phyloP scores from a whole-genome alignment of 2,888 invertebrate genomes.

The Drosophila mayaguana region DNA sequence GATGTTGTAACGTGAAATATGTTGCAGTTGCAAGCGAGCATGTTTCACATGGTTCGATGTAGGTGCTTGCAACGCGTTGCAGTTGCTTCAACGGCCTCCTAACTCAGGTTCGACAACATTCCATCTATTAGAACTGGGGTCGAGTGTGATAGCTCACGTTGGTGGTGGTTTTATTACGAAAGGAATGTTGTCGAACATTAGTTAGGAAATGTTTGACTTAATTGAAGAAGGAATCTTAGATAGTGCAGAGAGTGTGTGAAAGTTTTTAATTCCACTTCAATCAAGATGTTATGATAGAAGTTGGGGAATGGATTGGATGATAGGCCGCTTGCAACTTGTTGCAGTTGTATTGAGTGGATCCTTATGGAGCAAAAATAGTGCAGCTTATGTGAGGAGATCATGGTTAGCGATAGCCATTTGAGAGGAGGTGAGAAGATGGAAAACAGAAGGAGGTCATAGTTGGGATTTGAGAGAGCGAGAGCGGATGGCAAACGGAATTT shows the following conservation, averaged over 20 bases:
- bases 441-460: no score
- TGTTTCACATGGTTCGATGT: constrained; percentile 7
- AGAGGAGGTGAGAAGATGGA: no score
- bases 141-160: no score
- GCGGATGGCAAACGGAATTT: no score
- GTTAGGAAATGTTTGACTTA: background rate
- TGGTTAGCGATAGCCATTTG: no score
- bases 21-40: constrained; percentile 38
- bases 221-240: background rate
- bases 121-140: background rate
- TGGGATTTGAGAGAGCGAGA: no score
- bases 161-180: background rate
- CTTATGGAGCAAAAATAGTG: no score
- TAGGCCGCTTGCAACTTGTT: background rate
- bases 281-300: background rate
- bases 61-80: constrained; percentile 23
- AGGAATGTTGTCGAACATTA: background rate
- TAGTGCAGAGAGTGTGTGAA: background rate
- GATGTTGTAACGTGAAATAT: background rate
- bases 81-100: constrained; percentile 15
- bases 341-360: background rate
- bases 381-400: no score
- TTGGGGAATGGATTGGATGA: no score
- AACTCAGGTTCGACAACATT: background rate
- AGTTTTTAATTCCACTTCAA: background rate